Conservation (phyloP, 2,113 vertebrate genomes). For the Labeo catla region DNA sequence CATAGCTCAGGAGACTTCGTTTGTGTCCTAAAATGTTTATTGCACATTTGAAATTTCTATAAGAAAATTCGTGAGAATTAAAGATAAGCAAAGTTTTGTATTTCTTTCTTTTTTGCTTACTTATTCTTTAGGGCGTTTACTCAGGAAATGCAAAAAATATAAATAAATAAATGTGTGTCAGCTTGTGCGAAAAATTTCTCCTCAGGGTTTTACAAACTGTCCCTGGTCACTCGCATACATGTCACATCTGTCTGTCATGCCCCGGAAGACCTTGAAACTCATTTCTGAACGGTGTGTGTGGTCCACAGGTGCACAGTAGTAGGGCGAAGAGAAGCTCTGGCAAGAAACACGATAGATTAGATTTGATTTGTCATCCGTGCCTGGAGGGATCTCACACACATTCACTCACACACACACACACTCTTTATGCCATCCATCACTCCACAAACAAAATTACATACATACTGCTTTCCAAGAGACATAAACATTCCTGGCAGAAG, state of each 20-base stretch:
- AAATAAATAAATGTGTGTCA: not conserved
- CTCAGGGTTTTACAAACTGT: not conserved
- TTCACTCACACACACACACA: conserved; percentile 19
- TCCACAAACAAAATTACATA: conserved; percentile 25
- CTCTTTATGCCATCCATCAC: not conserved
- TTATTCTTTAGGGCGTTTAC: not conserved
- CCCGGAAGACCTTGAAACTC: not conserved
- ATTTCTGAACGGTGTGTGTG: not conserved
- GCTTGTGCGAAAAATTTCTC: not conserved
- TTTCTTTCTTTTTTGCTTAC: not conserved
- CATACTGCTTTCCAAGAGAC: conserved; percentile 4
- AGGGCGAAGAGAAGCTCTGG: conserved; percentile 22
- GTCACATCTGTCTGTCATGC: conserved; percentile 26
- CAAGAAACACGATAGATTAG: conserved; percentile 59
- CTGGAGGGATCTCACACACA: conserved; percentile 54
- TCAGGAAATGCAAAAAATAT: not conserved
- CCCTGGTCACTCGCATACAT: not conserved
- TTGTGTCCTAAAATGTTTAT: not conserved
- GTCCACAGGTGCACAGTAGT: conserved; percentile 26
- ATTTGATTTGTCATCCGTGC: conserved; percentile 67
- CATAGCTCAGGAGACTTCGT: not conserved
- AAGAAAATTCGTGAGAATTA: not conserved
- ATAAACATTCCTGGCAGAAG: conserved; percentile 17
- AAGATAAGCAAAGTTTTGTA: not conserved
- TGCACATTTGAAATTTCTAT: not conserved